phyloP scores from a whole-genome alignment of 2,888 invertebrate genomes.

The Meta bourneti region DNA sequence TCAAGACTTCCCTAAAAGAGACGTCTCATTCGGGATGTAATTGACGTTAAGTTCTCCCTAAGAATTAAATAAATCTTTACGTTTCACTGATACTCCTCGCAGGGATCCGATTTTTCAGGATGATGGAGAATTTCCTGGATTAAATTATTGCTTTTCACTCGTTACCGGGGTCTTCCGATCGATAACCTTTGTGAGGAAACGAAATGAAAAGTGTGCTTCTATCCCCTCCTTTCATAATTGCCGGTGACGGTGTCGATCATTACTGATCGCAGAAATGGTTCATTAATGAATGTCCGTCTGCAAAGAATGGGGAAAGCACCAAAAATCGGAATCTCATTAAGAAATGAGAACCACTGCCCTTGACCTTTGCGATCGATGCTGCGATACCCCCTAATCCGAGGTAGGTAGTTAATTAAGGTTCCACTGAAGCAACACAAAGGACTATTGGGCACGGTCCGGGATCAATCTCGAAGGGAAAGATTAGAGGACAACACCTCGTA shows the following conservation, averaged over 20 bases:
- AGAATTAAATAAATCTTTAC: not conserved
- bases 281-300: slow-evolving; percentile 23
- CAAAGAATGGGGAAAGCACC: slow-evolving; percentile 1
- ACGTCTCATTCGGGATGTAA: too few relatives aligned
- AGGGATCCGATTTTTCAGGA: not conserved
- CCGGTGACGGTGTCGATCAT: slow-evolving; percentile 33
- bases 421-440: too few relatives aligned
- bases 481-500: too few relatives aligned
- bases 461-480: too few relatives aligned
- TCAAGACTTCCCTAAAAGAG: too few relatives aligned
- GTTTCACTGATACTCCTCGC: not conserved
- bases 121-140: slow-evolving; percentile 10
- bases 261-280: slow-evolving; percentile 35
- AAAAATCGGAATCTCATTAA: slow-evolving; percentile 52
- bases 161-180: not conserved
- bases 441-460: too few relatives aligned
- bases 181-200: not conserved
- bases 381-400: not conserved
- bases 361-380: slow-evolving; percentile 6
- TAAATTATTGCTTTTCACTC: slow-evolving; percentile 4
- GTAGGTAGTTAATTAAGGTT: too few relatives aligned
- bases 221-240: slow-evolving; percentile 17
- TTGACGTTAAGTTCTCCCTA: not conserved
- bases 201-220: slow-evolving; percentile 1
- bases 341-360: slow-evolving; percentile 13